These are phyloP conservation scores for Oryzias melastigma DNA, from an alignment of 2,113 vertebrate genomes.

Conservation along the genomic window DNA sequence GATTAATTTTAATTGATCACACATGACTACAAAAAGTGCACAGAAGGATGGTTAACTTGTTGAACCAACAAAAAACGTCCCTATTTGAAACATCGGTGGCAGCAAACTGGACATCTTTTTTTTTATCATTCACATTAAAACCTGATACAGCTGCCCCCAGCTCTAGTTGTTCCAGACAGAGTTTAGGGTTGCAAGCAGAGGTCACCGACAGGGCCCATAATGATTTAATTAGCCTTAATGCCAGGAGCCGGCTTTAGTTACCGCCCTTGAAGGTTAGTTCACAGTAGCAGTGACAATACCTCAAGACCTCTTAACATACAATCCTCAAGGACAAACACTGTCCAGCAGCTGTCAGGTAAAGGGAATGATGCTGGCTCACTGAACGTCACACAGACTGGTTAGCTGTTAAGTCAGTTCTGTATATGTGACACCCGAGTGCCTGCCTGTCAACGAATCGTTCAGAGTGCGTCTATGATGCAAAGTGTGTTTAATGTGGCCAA, in stretches of 20 bases:
- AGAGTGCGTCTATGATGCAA: constrained; percentile 66
- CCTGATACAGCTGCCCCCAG: constrained; percentile 30
- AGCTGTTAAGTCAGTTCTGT: constrained; percentile 27
- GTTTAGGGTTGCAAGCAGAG: constrained; percentile 81
- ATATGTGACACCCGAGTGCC: constrained; percentile 50
- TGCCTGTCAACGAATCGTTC: constrained; percentile 56
- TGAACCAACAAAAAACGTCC: too few relatives aligned
- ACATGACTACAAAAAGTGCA: too few relatives aligned
- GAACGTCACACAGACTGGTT: constrained; percentile 62
- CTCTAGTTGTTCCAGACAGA: constrained; percentile 58
- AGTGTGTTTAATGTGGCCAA: constrained; percentile 89
- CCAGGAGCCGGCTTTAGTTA: constrained; percentile 79
- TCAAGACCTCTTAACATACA: constrained; percentile 83
- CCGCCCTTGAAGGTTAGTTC: constrained; percentile 84
- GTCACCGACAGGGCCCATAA: constrained; percentile 67
- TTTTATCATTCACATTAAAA: constrained; percentile 21
- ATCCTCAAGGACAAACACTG: constrained; percentile 63
- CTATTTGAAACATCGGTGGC: too few relatives aligned
- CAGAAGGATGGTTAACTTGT: too few relatives aligned
- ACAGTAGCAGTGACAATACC: constrained; percentile 78
- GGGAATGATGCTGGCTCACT: constrained; percentile 51
- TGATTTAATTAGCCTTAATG: constrained; percentile 92
- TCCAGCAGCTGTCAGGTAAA: constrained; percentile 59
- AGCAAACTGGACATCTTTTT: background rate
- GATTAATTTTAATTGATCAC: too few relatives aligned